Conservation (phyloP, 2,888 invertebrate genomes). For the Microplitis manilae region DNA sequence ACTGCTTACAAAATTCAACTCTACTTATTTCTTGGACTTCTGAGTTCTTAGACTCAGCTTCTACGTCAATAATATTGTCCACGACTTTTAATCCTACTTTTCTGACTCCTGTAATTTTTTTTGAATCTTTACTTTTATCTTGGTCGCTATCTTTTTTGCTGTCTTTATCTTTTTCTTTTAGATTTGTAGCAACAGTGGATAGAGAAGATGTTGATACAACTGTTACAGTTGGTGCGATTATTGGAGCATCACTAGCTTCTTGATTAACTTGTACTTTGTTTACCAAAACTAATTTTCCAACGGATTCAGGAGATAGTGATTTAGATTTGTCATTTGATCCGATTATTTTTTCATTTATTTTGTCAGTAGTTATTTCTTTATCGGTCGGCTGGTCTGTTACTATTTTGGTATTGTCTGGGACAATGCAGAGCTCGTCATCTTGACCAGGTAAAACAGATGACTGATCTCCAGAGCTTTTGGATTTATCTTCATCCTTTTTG, state of each 20-base stretch:
- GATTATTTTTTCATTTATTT: conserved; percentile 47
- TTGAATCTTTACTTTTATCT: conserved; percentile 22
- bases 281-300: neutral
- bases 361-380: conserved; percentile 44
- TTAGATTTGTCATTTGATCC: conserved; percentile 37
- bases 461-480: conserved; percentile 56
- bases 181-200: conserved; percentile 44
- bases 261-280: conserved; percentile 26
- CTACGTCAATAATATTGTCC: conserved; percentile 71
- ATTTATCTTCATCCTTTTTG: conserved; percentile 43
- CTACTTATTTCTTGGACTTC: conserved; percentile 64
- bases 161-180: conserved; percentile 8
- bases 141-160: conserved; percentile 35
- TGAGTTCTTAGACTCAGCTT: conserved; percentile 69
- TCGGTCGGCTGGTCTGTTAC: conserved; percentile 51
- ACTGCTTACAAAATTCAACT: conserved; percentile 65
- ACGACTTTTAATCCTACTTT: conserved; percentile 29
- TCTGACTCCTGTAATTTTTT: conserved; percentile 19
- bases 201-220: conserved; percentile 33
- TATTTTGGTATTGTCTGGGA: conserved; percentile 69
- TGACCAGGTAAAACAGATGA: conserved; percentile 64
- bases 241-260: neutral
- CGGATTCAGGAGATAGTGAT: neutral
- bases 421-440: conserved; percentile 69
- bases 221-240: neutral